These are phyloP conservation scores for Heliconius hermathena DNA, from an alignment of 1,140 invertebrate genomes.

Conservation along the genomic window DNA sequence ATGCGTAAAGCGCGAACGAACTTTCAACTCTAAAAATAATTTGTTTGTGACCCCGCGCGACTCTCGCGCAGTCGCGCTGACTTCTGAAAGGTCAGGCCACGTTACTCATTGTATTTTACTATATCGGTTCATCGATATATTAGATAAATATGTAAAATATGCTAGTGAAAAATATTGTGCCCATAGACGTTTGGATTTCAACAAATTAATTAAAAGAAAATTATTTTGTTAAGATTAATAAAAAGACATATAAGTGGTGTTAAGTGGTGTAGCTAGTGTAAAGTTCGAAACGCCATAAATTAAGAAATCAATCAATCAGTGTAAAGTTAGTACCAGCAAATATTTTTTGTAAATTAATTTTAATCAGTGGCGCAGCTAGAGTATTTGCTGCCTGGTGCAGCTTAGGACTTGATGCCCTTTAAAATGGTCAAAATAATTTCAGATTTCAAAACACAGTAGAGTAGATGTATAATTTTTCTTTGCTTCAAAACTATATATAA, in stretches of 20 bases:
- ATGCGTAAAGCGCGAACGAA: slow-evolving; percentile 61
- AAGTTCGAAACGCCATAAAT: too few relatives aligned
- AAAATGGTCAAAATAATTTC: too few relatives aligned
- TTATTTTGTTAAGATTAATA: background rate
- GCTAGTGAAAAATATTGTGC: too few relatives aligned
- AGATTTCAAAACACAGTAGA: too few relatives aligned
- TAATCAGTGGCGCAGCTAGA: too few relatives aligned
- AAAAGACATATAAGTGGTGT: background rate
- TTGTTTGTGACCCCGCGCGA: slow-evolving; percentile 73
- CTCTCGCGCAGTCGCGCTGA: slow-evolving; percentile 70
- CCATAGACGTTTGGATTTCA: too few relatives aligned
- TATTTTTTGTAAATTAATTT: background rate
- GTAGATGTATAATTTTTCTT: too few relatives aligned
- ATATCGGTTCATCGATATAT: slow-evolving; percentile 1
- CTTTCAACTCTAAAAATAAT: slow-evolving; percentile 81
- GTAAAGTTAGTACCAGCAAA: background rate
- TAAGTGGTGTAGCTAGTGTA: background rate
- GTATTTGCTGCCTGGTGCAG: too few relatives aligned
- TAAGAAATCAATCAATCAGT: too few relatives aligned
- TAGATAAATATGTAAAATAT: slow-evolving; percentile 6
- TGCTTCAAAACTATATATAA: too few relatives aligned
- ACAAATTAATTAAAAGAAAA: too few relatives aligned
- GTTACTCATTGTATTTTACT: slow-evolving; percentile 58
- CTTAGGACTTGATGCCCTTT: too few relatives aligned
- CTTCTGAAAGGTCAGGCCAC: slow-evolving; percentile 78